Evolutionary conservation across 23 tunicate genomes (phyloP).

Genomic region (Halocynthia roretzi): DNA sequence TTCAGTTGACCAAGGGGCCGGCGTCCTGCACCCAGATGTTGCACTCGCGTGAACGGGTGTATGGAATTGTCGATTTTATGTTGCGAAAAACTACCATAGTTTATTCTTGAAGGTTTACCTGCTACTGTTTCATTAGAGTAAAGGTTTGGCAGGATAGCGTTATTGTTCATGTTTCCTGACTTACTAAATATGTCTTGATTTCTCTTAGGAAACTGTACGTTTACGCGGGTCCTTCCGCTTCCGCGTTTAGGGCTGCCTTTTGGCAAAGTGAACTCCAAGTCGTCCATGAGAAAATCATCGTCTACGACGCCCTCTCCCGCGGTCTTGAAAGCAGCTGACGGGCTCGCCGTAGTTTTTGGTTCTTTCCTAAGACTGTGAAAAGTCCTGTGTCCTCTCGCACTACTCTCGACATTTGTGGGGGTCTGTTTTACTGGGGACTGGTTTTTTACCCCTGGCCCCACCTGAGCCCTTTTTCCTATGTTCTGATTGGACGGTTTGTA

Average conservation of each 20-base stretch:
- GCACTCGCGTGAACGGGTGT: too few relatives aligned
- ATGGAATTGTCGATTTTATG: too few relatives aligned
- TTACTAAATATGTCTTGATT: neutral
- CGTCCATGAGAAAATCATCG: conserved; percentile 24
- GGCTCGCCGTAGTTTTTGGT: neutral
- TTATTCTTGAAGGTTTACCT: neutral
- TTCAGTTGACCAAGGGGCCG: conserved; percentile 16
- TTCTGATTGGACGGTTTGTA: neutral
- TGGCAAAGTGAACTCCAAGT: neutral
- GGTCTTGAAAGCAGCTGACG: conserved; percentile 8
- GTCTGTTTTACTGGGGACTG: neutral
- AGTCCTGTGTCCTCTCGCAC: conserved; percentile 1
- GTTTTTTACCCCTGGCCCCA: too few relatives aligned
- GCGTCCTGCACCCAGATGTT: conserved; percentile 8
- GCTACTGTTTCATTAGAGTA: neutral
- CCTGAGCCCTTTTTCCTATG: too few relatives aligned
- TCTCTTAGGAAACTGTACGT: neutral
- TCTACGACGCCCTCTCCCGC: conserved; percentile 29
- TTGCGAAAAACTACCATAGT: neutral
- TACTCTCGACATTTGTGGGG: conserved; percentile 1
- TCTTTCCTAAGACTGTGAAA: conserved; percentile 19
- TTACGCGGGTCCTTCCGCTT: conserved; percentile 6
- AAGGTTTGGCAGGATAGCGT: conserved; percentile 1
- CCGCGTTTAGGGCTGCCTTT: conserved; percentile 7
- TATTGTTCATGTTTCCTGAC: conserved; percentile 10